A percentile compares a stretch with the other conserved stretches of the same genome.
These are phyloP conservation scores for Monopis laevigella DNA, from an alignment of 2,888 invertebrate genomes.

Conservation along the genomic window DNA sequence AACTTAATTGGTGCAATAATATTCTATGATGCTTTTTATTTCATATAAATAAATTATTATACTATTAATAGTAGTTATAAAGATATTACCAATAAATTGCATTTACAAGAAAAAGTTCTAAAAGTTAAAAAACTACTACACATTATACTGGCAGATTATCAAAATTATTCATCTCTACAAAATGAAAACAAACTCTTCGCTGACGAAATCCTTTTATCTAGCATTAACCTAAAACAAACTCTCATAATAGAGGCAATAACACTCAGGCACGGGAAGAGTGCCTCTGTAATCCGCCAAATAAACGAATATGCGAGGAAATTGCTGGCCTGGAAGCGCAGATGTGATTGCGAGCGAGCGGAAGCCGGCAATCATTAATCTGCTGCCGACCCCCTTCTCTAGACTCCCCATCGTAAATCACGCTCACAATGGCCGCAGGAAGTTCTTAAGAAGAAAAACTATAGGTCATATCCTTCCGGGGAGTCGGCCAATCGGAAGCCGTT, in stretches of 20 bases:
- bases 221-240: conserved; percentile 10
- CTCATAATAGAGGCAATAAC: conserved; percentile 55
- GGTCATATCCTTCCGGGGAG: conserved; percentile 66
- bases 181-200: neutral
- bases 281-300: conserved; percentile 57
- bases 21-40: no score
- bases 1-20: no score
- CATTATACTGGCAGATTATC: no score
- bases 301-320: conserved; percentile 65
- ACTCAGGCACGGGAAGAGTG: conserved; percentile 53
- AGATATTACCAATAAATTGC: no score
- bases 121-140: no score
- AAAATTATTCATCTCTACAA: neutral
- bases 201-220: conserved; percentile 10
- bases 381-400: conserved; percentile 26
- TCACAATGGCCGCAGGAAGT: conserved; percentile 63
- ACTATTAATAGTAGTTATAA: no score
- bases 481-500: conserved; percentile 59
- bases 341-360: conserved; percentile 53
- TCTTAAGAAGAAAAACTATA: conserved; percentile 69
- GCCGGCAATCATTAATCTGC: conserved; percentile 60
- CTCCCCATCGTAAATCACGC: conserved; percentile 51
- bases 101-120: no score
- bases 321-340: conserved; percentile 46
- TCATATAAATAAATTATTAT: no score